Conservation (phyloP, 1,140 invertebrate genomes). For the Drusus annulatus region DNA sequence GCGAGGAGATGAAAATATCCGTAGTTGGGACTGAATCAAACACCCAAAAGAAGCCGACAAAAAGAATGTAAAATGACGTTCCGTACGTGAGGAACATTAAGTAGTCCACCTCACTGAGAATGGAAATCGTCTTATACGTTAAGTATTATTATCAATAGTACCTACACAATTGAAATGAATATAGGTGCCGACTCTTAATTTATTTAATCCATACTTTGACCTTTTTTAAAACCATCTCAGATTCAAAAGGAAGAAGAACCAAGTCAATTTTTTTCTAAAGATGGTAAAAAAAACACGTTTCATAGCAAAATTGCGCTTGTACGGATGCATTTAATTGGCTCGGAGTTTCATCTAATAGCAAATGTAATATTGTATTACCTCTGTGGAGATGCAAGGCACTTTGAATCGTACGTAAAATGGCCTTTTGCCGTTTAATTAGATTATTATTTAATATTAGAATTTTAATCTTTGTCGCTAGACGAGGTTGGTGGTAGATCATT, state of each 20-base stretch:
- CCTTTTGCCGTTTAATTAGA: conserved; percentile 33
- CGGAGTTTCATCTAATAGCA: too few relatives aligned
- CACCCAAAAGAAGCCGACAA: conserved; percentile 11
- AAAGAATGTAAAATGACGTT: conserved; percentile 25
- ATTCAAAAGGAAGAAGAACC: too few relatives aligned
- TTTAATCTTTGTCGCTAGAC: conserved; percentile 55
- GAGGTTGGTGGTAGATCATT: conserved; percentile 43
- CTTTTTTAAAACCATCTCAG: too few relatives aligned
- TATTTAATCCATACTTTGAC: too few relatives aligned
- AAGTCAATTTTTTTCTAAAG: too few relatives aligned
- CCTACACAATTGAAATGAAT: too few relatives aligned
- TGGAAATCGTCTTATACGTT: too few relatives aligned
- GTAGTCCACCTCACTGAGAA: background rate
- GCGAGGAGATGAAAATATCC: conserved; percentile 35
- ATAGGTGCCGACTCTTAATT: too few relatives aligned
- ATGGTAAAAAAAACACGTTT: too few relatives aligned
- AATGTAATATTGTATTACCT: background rate
- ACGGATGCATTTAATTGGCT: too few relatives aligned
- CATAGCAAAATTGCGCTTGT: too few relatives aligned
- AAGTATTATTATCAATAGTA: too few relatives aligned
- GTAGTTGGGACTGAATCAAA: conserved; percentile 46
- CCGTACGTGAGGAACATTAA: conserved; percentile 18
- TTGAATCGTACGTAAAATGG: conserved; percentile 10
- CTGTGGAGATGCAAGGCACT: background rate
- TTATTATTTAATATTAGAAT: conserved; percentile 52